Evolutionary conservation across 2,797 vertebrate species (phyloP).

Genomic region (Cryptoprocta ferox): DNA sequence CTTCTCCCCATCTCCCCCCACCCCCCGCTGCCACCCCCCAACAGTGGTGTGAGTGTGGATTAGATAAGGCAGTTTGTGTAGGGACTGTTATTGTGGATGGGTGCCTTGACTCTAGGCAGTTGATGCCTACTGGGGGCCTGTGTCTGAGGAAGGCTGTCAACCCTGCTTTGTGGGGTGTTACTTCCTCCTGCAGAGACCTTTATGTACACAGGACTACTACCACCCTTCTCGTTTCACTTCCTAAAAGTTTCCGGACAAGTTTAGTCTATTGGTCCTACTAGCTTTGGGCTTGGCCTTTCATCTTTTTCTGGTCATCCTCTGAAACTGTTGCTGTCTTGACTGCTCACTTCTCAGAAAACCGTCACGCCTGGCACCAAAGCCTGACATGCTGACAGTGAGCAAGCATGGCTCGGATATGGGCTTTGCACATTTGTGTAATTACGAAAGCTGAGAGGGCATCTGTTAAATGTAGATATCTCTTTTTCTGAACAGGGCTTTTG

Average conservation of each 20-base stretch:
- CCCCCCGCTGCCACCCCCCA: neutral
- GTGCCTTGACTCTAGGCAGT: neutral
- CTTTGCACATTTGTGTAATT: neutral
- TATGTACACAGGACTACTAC: neutral
- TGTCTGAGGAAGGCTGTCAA: neutral
- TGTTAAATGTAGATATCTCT: slow-evolving; percentile 1
- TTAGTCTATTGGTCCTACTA: neutral
- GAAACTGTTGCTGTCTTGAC: neutral
- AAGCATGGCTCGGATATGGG: neutral
- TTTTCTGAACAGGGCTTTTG: slow-evolving; percentile 5
- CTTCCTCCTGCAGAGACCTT: slow-evolving; percentile 58
- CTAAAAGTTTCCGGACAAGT: slow-evolving; percentile 60
- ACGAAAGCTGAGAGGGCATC: neutral
- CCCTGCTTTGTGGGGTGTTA: neutral
- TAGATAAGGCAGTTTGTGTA: neutral
- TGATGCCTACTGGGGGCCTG: neutral
- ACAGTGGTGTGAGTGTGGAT: neutral
- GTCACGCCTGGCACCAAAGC: neutral
- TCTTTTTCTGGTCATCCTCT: slow-evolving; percentile 44
- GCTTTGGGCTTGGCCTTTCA: neutral
- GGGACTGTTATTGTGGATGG: neutral
- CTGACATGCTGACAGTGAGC: neutral
- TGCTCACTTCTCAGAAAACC: slow-evolving; percentile 45
- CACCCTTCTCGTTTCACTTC: slow-evolving; percentile 69
- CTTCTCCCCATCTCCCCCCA: neutral